Percentiles rank a stretch among this genome's conserved stretches.
These are phyloP conservation scores for Hylyphantes graminicola DNA, from an alignment of 1,140 invertebrate genomes.

Conservation along the genomic window DNA sequence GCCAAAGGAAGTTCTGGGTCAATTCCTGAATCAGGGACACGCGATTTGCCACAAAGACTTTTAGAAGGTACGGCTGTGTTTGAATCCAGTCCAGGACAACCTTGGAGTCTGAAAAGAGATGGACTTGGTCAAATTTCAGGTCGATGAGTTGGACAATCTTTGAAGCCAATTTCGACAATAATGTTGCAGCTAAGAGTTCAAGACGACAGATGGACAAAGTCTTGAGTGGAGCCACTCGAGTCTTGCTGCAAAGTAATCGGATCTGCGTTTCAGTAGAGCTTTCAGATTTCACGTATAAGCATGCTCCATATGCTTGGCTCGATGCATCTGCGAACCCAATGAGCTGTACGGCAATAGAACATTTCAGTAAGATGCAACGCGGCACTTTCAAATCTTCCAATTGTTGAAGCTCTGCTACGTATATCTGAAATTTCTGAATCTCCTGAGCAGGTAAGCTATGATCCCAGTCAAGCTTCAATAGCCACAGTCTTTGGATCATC, in stretches of 20 bases:
- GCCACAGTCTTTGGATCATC: too few species aligned
- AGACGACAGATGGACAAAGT: not conserved
- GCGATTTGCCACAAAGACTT: constrained; percentile 28
- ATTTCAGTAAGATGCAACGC: too few species aligned
- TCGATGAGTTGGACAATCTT: not conserved
- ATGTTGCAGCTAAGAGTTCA: constrained; percentile 21
- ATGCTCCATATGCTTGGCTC: not conserved
- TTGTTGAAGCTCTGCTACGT: too few species aligned
- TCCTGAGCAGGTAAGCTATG: too few species aligned
- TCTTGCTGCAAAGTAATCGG: constrained; percentile 1
- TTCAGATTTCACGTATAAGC: not conserved
- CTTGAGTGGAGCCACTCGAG: constrained; percentile 17
- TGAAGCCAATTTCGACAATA: not conserved
- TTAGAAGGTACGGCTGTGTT: not conserved
- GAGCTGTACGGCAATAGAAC: not conserved
- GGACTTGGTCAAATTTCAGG: not conserved
- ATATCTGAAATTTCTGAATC: too few species aligned
- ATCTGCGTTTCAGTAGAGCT: not conserved
- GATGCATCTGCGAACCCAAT: not conserved
- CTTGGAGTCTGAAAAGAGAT: constrained; percentile 5
- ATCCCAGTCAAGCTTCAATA: too few species aligned
- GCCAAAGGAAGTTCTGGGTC: constrained; percentile 61
- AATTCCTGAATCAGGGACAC: constrained; percentile 18
- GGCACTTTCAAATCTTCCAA: too few species aligned
- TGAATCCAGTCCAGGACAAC: constrained; percentile 9